Percentiles rank a stretch among this genome's conserved stretches.
Conservation (phyloP, 2,113 vertebrate genomes). For the Hemicordylus capensis region DNA sequence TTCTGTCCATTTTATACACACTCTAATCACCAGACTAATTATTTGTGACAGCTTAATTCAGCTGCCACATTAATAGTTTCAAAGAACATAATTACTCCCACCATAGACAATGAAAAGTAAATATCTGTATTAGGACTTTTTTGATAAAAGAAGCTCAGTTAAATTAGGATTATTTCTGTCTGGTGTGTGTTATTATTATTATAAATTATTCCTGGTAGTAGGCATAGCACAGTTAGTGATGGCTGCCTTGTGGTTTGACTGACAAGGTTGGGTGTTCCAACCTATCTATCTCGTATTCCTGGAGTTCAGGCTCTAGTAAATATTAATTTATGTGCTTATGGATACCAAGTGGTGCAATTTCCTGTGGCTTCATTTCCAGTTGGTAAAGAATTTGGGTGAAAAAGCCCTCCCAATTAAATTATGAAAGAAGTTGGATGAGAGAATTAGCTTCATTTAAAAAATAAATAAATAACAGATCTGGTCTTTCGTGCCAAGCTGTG, state of each 20-base stretch:
- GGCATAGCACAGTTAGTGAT: background rate
- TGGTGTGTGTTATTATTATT: background rate
- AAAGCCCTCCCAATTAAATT: background rate
- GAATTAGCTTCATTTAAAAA: background rate
- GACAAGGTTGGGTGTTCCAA: background rate
- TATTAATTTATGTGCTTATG: background rate
- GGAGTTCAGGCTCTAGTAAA: background rate
- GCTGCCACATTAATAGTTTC: slow-evolving; percentile 14
- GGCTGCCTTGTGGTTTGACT: background rate
- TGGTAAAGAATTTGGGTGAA: background rate
- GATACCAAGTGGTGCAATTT: background rate
- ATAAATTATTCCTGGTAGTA: background rate
- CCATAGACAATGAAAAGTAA: slow-evolving; percentile 24
- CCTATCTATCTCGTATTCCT: background rate
- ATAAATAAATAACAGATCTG: background rate
- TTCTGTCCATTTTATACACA: slow-evolving; percentile 16
- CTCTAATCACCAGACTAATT: slow-evolving; percentile 22
- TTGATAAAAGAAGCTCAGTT: slow-evolving; percentile 14
- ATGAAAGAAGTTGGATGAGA: background rate
- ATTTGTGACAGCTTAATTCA: slow-evolving; percentile 42
- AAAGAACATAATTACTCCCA: slow-evolving; percentile 40
- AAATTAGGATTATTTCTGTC: slow-evolving; percentile 32
- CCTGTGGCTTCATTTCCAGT: background rate
- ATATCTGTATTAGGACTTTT: slow-evolving; percentile 26
- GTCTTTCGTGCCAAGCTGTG: background rate